A percentile compares a stretch with the other conserved stretches of the same genome.
Conservation (phyloP, 2,113 vertebrate species). For the Actenoides lindsayi region DNA sequence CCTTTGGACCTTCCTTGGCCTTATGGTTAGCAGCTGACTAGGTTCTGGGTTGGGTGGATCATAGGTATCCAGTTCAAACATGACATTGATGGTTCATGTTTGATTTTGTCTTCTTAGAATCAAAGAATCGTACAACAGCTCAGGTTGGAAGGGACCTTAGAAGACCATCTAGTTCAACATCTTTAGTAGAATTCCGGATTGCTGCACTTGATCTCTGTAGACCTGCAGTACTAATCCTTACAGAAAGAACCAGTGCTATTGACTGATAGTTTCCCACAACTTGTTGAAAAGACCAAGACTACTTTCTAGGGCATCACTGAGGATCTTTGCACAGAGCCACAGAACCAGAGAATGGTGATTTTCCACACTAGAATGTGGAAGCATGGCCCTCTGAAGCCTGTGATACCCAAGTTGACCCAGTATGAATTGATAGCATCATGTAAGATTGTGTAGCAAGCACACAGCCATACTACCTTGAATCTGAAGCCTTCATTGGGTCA, state of each 20-base stretch:
- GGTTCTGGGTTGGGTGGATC: neutral
- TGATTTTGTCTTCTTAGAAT: neutral
- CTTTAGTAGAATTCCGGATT: neutral
- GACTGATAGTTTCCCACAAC: neutral
- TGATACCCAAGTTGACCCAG: neutral
- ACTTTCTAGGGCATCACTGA: neutral
- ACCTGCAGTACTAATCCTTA: neutral
- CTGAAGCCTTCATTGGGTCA: neutral
- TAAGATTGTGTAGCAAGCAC: neutral
- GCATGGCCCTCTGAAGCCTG: neutral
- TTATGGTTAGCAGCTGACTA: neutral
- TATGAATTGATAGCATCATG: accelerated
- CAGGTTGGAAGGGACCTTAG: neutral
- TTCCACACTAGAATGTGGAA: neutral
- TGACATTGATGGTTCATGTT: neutral
- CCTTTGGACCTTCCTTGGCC: neutral
- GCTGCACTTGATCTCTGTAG: neutral
- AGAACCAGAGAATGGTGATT: neutral
- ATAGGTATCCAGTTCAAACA: neutral
- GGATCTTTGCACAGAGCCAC: neutral
- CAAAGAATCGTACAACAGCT: neutral
- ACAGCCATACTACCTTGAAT: accelerated
- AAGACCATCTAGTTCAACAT: neutral
- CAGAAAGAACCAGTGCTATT: neutral
- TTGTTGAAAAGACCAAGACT: neutral